Conservation (phyloP, 2,888 invertebrate species). For the Euproctis similis region DNA sequence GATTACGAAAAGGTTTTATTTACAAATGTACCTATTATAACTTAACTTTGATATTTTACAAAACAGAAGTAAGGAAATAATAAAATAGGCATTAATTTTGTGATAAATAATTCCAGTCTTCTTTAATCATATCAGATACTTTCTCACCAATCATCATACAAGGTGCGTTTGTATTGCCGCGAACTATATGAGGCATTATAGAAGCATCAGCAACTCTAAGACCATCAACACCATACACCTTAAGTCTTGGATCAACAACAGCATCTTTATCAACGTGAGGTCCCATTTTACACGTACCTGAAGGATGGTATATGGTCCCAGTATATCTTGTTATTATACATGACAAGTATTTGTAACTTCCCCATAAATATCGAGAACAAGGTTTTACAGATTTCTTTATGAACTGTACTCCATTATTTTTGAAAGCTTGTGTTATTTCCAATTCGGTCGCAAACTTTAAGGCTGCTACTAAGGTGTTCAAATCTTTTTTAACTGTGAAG, state of each 20-base stretch:
- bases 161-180: conserved; percentile 89
- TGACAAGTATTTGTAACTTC: conserved; percentile 78
- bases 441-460: conserved; percentile 74
- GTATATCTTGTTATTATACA: conserved; percentile 79
- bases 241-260: conserved; percentile 47
- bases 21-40: no score
- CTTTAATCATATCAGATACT: conserved; percentile 50
- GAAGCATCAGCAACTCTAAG: conserved; percentile 85
- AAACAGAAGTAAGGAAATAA: no score
- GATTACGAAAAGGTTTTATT: neutral
- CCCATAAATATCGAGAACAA: conserved; percentile 72
- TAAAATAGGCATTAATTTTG: no score
- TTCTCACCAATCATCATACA: conserved; percentile 88
- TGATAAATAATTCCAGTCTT: conserved; percentile 45
- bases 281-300: conserved; percentile 61
- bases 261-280: conserved; percentile 48
- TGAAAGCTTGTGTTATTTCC: conserved; percentile 73
- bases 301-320: conserved; percentile 65
- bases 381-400: conserved; percentile 73
- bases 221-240: conserved; percentile 48
- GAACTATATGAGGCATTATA: conserved; percentile 86
- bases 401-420: conserved; percentile 67
- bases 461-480: conserved; percentile 76
- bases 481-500: conserved; percentile 77
- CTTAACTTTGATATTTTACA: no score